These are phyloP conservation scores for Nerophis ophidion DNA, from an alignment of 2,113 vertebrate genomes.

Conservation along the genomic window DNA sequence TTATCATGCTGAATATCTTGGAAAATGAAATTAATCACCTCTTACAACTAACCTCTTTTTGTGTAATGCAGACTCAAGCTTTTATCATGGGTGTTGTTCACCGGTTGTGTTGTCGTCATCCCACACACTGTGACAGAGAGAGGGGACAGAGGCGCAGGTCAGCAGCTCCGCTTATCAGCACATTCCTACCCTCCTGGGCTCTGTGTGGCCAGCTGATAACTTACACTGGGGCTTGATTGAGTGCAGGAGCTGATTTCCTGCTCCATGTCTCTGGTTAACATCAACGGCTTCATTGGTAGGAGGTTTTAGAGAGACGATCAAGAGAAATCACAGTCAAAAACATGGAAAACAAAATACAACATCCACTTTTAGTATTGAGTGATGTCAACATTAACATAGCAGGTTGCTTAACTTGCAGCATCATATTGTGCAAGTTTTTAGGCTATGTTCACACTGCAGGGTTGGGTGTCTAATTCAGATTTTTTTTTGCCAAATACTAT, in stretches of 20 bases:
- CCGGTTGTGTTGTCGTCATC: constrained; percentile 40
- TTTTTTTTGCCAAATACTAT: too few relatives aligned
- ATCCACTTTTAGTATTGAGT: neutral
- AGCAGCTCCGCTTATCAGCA: constrained; percentile 64
- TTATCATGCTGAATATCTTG: constrained; percentile 38
- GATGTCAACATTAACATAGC: neutral
- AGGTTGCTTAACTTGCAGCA: too few relatives aligned
- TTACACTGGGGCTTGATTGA: constrained; percentile 49
- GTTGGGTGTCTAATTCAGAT: too few relatives aligned
- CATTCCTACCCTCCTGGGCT: constrained; percentile 60
- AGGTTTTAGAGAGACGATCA: neutral
- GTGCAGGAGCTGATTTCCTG: constrained; percentile 49
- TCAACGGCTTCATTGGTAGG: constrained; percentile 23
- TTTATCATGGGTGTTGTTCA: constrained; percentile 44
- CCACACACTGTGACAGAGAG: constrained; percentile 43
- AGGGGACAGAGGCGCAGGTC: constrained; percentile 47
- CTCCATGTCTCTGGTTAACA: constrained; percentile 43
- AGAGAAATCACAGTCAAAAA: neutral
- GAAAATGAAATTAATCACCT: constrained; percentile 35
- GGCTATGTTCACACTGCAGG: too few relatives aligned
- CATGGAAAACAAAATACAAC: too few relatives aligned
- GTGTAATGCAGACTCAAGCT: constrained; percentile 27
- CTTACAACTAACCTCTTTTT: constrained; percentile 35
- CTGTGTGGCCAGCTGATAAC: constrained; percentile 58
- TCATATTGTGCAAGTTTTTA: too few relatives aligned